Base-by-base conservation (phyloP, 2,888 invertebrate species). In the Coremacera marginata region DNA sequence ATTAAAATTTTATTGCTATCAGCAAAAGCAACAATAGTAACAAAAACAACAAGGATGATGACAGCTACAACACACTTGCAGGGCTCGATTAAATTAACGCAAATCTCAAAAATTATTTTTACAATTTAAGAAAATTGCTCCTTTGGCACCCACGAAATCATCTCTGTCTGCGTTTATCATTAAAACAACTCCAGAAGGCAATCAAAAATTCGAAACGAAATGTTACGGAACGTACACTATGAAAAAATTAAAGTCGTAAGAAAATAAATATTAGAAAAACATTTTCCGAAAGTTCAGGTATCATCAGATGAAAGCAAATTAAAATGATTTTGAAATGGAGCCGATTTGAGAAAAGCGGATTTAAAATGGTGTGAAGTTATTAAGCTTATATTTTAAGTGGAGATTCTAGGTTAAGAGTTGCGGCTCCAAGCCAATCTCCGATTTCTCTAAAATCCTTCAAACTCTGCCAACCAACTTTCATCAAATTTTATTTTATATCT, bases 51-150 rank as follows among this genome's bases (percentile, higher is more conserved):
- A 25, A 60, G 14, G 27, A 60, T 19, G 19, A 1, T 7, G 27
- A 25, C 25, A 14, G 16, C 14, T 11, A 27, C 19, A 67, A 14
- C 44, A 11, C 11, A 49, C 8, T 25, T 27, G 51, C 51, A 70
- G 27, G 60, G 68, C 71, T 74, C 75, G 78, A 78, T 80, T 80
- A 76, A 80, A 80, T 80, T 80, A 78, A 44, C 70, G 71, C 74
- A 80, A 80, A 80, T 78, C 77, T 70, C 75, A 67, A 71, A 74
- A 78, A 78, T 80, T 77, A 80, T 77, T 80, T 73, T 76, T 77
- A 67, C 77, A 77, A 78, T 80, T 78, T 80, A 74, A 72, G 76
- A 77, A 80, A 77, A 80, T 78, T 73, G 77, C 76, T 60, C 27
- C 71, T 70, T 67, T 73, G 19, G 4, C 52, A 57, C 57, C 34